Evolutionary conservation across 2,797 vertebrate genomes (phyloP).

Genomic region (Lemur catta): DNA sequence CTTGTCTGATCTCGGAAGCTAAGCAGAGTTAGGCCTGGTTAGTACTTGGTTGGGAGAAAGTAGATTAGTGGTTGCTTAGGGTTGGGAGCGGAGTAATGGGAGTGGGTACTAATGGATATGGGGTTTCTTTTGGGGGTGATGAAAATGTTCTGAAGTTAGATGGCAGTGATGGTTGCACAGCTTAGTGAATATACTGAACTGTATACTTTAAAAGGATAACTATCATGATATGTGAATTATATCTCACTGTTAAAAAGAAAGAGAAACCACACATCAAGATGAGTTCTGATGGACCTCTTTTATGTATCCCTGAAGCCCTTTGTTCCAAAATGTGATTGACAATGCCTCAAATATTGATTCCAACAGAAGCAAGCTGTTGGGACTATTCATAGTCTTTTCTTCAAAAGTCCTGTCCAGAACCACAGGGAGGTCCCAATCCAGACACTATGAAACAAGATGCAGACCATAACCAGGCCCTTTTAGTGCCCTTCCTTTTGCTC

Average conservation of each 20-base stretch:
- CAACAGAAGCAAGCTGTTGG: background rate
- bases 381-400: background rate
- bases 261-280: background rate
- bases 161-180: background rate
- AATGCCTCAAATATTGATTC: background rate
- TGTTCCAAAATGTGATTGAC: background rate
- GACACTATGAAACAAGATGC: no score
- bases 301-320: background rate
- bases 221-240: background rate
- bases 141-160: background rate
- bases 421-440: no score
- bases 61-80: background rate
- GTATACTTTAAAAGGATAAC: background rate
- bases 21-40: no score
- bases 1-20: no score
- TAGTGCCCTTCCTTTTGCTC: no score
- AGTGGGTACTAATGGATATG: background rate
- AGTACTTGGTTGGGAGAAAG: background rate
- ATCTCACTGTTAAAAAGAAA: background rate
- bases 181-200: background rate
- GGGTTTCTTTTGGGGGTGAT: background rate
- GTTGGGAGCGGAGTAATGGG: accelerated
- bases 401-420: background rate
- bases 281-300: background rate
- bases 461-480: no score